Base-by-base conservation (phyloP, 2,888 invertebrate species). In the Lottia gigantea region DNA sequence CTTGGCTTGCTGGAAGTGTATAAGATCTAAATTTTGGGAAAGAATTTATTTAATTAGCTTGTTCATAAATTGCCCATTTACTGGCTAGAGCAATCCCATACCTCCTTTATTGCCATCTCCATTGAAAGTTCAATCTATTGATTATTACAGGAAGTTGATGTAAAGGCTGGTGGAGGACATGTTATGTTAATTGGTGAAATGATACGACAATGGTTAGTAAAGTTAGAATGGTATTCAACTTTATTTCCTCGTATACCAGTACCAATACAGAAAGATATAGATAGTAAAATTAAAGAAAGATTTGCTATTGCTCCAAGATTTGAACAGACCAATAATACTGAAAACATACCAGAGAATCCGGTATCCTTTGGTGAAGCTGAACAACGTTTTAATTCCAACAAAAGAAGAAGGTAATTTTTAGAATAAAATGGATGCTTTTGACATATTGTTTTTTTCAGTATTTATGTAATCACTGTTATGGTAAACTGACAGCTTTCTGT, bases 201-300 rank as follows among this genome's bases (percentile, higher is more conserved):
- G 90, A 91, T 95, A 19, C 92, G 96, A 62, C 96, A 96, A 88
- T 96, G 96, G 92, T 91, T 98, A 68, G 94, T 95, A 72, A 97
- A 98, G 88, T 91, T 99, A 71, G 99, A 99, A 88, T 99, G 99
- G 98, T 99, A 97, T 90, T 95, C 96, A 62, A 99, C 99, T 0
- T 91, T 99, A 23, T 99, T 99, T 88, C 99, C 99, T 0, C 92
- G 99, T 79, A 98, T 99, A 88, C 99, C 99, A 0, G 98, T 99
- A 73, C 98, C 98, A 31, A 97, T 98, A 83, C 92, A 92, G 89
- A 97, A 97, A 88, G 94, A 94, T 88, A 93, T 55, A 55, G 55
- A 55, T 55, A 23, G 19, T 23, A 55, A 55, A 23, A 55, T 55
- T 55, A 55, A 55, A 55, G 19, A 55, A 55, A 19, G 55, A 12